Evolutionary conservation across 2,888 invertebrate genomes (phyloP), one percentile per base, ranked within the genome.

Genomic region (Habroteleia sp.): DNA sequence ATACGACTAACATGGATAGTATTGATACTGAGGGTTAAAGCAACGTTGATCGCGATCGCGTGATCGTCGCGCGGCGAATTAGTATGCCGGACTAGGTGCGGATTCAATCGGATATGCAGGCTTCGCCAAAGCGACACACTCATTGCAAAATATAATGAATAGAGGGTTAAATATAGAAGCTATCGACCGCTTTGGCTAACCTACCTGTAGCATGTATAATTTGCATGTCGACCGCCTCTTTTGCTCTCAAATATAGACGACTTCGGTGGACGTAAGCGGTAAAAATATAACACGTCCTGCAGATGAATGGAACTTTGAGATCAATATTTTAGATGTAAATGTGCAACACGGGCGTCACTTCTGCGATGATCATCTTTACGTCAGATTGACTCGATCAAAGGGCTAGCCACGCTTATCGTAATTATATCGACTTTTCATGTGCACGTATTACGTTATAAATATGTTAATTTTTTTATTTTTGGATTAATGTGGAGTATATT

Each of bases 171-270:
- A 81, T 81, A 81, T 82, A 81, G 80, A 79, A 72, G 35, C 31
- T 80, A 82, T 82, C 81, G 82, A 82, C 74, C 82, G 77, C 27
- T 65, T 63, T 39, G 75, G 60, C 77, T 77, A 80, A 66, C 80
- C 81, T 83, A 82, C 82, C 82, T 82, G 82, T 83, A 78, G 82
- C 79, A 80, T 80, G 79, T 80, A 79, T 74, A 76, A 81, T 81
- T 79, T 81, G 77, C 75, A 76, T 80, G 79, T 76, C 74, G 66
- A 73, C 66, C 74, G 77, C 37, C 74, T 71, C 62, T 78, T 76
- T 68, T 20, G 17, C 72, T 73, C 39, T 73, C 77, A 74, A 76
- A 76, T 74, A 74, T 66, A 77, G 69, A 69, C 46, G 42, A 69
- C 68, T 58, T 63, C 44, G 10, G 60, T 75, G 63, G 56, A 66